Percentiles rank a stretch among this genome's conserved stretches.
Evolutionary conservation across 1,140 invertebrate species (phyloP).

Genomic region (Agraylea sexmaculata): DNA sequence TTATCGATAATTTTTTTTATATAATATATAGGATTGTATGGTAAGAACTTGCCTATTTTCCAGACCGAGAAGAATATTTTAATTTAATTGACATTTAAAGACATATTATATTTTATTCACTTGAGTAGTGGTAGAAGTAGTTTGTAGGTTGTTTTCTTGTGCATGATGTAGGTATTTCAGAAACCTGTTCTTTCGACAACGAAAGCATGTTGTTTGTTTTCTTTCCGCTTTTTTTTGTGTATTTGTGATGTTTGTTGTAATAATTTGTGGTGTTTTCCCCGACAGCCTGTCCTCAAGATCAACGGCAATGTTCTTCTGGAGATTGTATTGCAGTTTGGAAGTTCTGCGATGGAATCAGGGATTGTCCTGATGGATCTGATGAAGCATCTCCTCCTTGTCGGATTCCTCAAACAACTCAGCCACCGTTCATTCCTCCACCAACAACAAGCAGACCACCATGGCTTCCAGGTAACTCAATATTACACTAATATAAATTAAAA

Average conservation of each 20-base stretch:
- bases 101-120: no score
- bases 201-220: not conserved
- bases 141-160: no score
- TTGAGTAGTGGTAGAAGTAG: no score
- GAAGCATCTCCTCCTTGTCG: slow-evolving; percentile 35
- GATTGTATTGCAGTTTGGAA: slow-evolving; percentile 53
- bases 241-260: not conserved
- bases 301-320: slow-evolving; percentile 42
- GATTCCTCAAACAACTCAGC: slow-evolving; percentile 5
- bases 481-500: no score
- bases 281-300: slow-evolving; percentile 34
- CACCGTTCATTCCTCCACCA: slow-evolving; percentile 5
- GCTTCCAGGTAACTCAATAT: slow-evolving; percentile 5
- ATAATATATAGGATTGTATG: no score
- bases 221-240: not conserved
- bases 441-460: slow-evolving; percentile 5
- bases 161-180: no score
- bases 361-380: slow-evolving; percentile 67
- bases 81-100: no score
- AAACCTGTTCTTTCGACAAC: no score
- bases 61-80: no score
- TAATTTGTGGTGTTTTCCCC: slow-evolving; percentile 7
- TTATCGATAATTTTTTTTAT: no score
- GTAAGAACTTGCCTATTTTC: no score
- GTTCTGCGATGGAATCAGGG: slow-evolving; percentile 55